Conservation (phyloP, 2,797 vertebrate genomes). For the Gymnocypris eckloni region DNA sequence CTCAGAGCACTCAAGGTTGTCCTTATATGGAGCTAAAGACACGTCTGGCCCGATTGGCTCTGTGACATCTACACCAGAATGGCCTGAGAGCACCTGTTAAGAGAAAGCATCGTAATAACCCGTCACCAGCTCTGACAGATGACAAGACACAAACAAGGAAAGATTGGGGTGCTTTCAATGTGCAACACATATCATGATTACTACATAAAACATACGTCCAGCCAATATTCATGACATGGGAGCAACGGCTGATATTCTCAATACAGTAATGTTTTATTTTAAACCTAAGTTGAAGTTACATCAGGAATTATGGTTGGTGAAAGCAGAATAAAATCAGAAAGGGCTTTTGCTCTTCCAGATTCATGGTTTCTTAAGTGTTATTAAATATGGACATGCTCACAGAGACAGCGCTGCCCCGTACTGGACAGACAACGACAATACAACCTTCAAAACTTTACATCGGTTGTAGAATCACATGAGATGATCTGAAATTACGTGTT, state of each 20-base stretch:
- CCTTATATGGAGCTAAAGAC: slow-evolving; percentile 67
- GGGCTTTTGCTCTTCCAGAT: neutral
- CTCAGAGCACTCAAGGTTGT: slow-evolving; percentile 48
- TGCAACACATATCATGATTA: too few relatives aligned
- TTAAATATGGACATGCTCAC: neutral
- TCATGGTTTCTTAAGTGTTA: neutral
- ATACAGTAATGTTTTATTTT: neutral
- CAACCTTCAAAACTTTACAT: neutral
- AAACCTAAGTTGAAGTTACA: neutral
- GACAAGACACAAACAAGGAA: neutral
- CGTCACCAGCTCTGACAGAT: neutral
- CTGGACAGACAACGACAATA: neutral
- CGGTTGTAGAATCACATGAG: too few relatives aligned
- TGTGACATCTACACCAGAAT: slow-evolving; percentile 44
- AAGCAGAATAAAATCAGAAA: neutral
- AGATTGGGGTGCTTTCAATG: neutral
- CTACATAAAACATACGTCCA: too few relatives aligned
- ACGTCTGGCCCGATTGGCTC: slow-evolving; percentile 63
- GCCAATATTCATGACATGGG: neutral
- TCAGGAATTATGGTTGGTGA: neutral
- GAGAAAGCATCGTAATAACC: too few relatives aligned
- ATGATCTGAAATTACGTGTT: too few relatives aligned
- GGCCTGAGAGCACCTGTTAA: slow-evolving; percentile 58
- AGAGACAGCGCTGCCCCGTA: slow-evolving; percentile 7
- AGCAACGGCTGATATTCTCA: neutral